Conservation (phyloP, 2,113 vertebrate species). For the Perca schrenkii region DNA sequence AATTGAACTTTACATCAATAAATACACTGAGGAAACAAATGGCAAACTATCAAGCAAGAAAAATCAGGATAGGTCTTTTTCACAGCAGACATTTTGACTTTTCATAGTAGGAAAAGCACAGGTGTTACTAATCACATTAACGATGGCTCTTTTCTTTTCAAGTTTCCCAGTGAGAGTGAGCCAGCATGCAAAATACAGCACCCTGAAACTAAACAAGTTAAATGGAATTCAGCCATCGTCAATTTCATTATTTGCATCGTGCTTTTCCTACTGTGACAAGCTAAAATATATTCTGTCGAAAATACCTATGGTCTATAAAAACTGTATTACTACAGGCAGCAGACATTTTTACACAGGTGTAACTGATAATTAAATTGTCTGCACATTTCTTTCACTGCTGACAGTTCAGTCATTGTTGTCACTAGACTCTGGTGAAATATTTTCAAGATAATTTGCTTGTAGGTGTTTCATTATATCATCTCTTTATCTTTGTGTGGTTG, state of each 20-base stretch:
- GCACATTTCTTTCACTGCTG: neutral
- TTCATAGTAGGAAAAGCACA: neutral
- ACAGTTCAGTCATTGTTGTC: neutral
- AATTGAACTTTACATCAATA: too few species aligned
- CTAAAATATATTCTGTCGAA: neutral
- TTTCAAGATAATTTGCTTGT: conserved; percentile 7
- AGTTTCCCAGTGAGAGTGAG: too few species aligned
- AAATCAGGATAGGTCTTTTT: too few species aligned
- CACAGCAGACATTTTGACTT: too few species aligned
- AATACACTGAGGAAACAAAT: too few species aligned
- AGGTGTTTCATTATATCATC: conserved; percentile 9
- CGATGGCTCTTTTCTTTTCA: too few species aligned
- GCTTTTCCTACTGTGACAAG: neutral
- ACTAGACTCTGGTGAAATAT: neutral
- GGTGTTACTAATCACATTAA: too few species aligned
- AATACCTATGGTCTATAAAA: neutral
- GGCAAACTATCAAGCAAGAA: too few species aligned
- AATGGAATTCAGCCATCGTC: neutral
- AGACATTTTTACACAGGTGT: neutral
- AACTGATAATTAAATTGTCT: neutral
- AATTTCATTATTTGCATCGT: neutral
- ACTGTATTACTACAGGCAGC: neutral
- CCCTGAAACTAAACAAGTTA: neutral
- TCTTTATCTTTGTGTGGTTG: conserved; percentile 11
- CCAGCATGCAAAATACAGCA: neutral